Base-by-base conservation (phyloP, 64 coral and sea anemone genomes). In the Pocillopora damicornis region DNA sequence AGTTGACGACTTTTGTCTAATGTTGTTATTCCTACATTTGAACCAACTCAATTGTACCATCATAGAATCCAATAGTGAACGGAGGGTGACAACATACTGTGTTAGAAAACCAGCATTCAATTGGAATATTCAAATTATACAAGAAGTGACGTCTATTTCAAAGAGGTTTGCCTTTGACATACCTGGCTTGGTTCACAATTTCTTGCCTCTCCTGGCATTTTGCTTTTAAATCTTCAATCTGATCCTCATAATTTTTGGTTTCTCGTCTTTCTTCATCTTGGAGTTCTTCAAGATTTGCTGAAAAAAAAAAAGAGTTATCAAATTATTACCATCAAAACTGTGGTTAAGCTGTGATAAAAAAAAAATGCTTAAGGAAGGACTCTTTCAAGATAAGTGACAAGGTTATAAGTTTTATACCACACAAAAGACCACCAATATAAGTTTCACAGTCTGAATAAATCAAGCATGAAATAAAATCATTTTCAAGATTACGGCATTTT, bases 231-330 rank as follows among this genome's bases (percentile, higher is more conserved):
- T 99, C 97, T 75, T 99, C 97, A 79, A 99, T 99, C 76, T 99
- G 97, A n/a, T 88, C 79, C 87, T 99, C 93, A 58, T 88, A 99
- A 35, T 90, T 95, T 75, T 99, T 91, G 30, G 30, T 83, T 83
- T 99, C 97, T 77, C 79, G 58, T 79, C 84, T 90, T 72, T 95
- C 93, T 86, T 99, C 97, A 85, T 90, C 88, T 85, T 99, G 97
- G 35, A 99, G 88, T 72, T 99, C 97, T 86, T 99, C 97, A 2
- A 99, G 85, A 68, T 99, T 99, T 35, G 97, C 97, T 99, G 74
- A 38, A 22, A 68, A 34, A 35, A 77, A 83, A 63, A 61, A 42
- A 16, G 30, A 30, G 30, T 30, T 30, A 30, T 30, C 30, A 30
- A 30, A 30, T 30, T 30, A 30, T 30, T 30, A 30, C 30, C 0